phyloP scores from a whole-genome alignment of 2,888 invertebrate genomes.

The Apantesis nais region DNA sequence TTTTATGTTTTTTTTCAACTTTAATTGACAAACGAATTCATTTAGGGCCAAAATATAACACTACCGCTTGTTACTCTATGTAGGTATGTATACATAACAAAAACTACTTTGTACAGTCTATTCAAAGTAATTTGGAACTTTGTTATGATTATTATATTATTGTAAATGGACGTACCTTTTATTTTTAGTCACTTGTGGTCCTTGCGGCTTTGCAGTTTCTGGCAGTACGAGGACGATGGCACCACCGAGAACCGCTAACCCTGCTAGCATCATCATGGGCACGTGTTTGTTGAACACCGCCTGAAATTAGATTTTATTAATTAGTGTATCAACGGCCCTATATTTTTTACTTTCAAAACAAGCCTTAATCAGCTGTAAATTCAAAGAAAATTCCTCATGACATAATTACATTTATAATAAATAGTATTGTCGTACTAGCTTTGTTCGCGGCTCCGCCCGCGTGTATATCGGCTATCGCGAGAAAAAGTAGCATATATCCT shows the following conservation, averaged over 20 bases:
- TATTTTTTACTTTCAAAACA: background rate
- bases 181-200: constrained; percentile 46
- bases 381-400: background rate
- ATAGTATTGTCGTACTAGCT: too few relatives aligned
- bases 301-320: constrained; percentile 71
- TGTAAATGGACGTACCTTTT: constrained; percentile 60
- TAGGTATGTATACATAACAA: background rate
- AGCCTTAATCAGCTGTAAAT: background rate
- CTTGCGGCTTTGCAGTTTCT: constrained; percentile 85
- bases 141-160: background rate
- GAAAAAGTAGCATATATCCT: too few relatives aligned
- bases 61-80: background rate
- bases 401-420: background rate
- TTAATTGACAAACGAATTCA: too few relatives aligned
- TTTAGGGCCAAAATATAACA: too few relatives aligned
- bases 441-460: too few relatives aligned
- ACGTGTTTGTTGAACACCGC: constrained; percentile 87
- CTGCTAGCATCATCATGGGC: constrained; percentile 90
- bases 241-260: constrained; percentile 89
- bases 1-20: too few relatives aligned
- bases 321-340: background rate
- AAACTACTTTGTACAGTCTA: background rate
- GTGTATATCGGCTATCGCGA: too few relatives aligned
- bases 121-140: background rate
- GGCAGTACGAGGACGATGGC: constrained; percentile 90